Evolutionary conservation across 2,113 vertebrate species (phyloP).

Genomic region (Meleagris gallopavo): DNA sequence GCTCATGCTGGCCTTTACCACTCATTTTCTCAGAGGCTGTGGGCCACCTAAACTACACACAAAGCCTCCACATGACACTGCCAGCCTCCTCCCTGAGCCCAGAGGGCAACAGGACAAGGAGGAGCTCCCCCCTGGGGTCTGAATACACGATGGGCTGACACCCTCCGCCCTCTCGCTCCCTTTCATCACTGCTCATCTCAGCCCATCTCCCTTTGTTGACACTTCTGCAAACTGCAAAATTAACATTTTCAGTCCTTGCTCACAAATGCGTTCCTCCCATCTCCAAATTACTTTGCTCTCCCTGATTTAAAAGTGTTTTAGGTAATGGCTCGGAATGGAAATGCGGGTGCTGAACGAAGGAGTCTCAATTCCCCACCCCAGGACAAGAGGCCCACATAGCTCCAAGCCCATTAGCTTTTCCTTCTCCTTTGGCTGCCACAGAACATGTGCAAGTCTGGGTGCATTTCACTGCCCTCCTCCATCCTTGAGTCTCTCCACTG

Average conservation of each 20-base stretch:
- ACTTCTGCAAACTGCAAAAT: not conserved
- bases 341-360: not conserved
- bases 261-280: not conserved
- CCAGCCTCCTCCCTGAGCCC: not conserved
- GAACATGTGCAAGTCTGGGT: not conserved
- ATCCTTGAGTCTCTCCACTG: fast-evolving
- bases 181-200: not conserved
- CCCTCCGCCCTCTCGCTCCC: not conserved
- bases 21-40: fast-evolving
- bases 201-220: not conserved
- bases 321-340: not conserved
- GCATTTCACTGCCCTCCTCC: not conserved
- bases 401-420: not conserved
- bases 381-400: not conserved
- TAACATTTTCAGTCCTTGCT: not conserved
- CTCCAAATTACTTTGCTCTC: not conserved
- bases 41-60: not conserved
- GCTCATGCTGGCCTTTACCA: fast-evolving
- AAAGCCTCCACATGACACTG: fast-evolving
- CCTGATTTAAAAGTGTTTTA: not conserved
- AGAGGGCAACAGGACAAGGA: not conserved
- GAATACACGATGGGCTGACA: fast-evolving
- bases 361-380: not conserved
- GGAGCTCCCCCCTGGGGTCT: not conserved
- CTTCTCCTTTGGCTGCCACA: not conserved